phyloP scores from a whole-genome alignment of 2,797 vertebrate species.

The Xenopus petersii region DNA sequence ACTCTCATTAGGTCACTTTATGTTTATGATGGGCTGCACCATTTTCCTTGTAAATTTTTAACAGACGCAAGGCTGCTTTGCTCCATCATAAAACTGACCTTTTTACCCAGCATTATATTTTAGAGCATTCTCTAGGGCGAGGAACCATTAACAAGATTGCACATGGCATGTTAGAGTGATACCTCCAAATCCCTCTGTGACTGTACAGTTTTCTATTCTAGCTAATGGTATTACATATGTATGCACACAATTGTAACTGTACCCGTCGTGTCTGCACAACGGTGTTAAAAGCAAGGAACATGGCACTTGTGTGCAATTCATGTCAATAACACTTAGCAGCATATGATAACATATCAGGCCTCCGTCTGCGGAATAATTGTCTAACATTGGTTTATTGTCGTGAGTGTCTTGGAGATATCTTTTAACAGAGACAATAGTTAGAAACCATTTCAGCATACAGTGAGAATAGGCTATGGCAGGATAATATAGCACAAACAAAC shows the following conservation, averaged over 20 bases:
- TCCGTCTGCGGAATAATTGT: neutral
- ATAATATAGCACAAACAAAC: too few relatives aligned
- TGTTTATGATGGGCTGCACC: neutral
- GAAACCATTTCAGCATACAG: too few relatives aligned
- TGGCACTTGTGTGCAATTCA: slow-evolving; percentile 1
- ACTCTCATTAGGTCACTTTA: slow-evolving; percentile 3
- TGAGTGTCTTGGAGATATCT: neutral
- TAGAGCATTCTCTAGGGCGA: slow-evolving; percentile 23
- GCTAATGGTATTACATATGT: slow-evolving; percentile 47
- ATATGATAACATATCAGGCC: neutral
- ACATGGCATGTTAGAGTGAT: slow-evolving; percentile 23
- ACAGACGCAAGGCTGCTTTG: neutral
- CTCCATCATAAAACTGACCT: neutral
- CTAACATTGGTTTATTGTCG: slow-evolving; percentile 2
- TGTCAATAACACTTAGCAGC: slow-evolving; percentile 8
- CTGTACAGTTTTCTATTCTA: slow-evolving; percentile 24
- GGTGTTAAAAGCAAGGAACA: slow-evolving; percentile 36
- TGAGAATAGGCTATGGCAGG: too few relatives aligned
- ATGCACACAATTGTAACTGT: slow-evolving; percentile 25
- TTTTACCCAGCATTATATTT: slow-evolving; percentile 10
- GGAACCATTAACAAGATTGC: slow-evolving; percentile 40
- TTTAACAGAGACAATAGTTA: neutral
- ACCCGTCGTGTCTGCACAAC: slow-evolving; percentile 20
- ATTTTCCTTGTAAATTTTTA: neutral
- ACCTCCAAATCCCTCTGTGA: slow-evolving; percentile 34